Conservation (phyloP, 2,888 invertebrate genomes). For the Rambutsinella grinnellia region DNA sequence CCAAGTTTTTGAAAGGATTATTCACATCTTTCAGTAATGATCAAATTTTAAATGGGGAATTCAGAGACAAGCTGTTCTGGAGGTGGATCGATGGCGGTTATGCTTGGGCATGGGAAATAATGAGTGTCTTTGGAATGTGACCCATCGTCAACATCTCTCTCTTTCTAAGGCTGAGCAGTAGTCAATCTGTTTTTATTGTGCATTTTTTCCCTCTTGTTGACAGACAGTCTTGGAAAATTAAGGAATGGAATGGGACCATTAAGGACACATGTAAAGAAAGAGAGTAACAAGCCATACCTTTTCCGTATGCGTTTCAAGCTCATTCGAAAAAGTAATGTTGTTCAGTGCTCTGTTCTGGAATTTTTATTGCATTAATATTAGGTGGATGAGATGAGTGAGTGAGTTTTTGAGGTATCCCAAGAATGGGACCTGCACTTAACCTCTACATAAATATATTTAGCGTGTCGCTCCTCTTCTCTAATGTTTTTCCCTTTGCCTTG, state of each 20-base stretch:
- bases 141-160: constrained; percentile 31
- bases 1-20: not conserved
- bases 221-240: constrained; percentile 51
- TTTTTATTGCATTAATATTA: constrained; percentile 30
- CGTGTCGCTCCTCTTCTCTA: too few species aligned
- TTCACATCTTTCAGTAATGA: not conserved
- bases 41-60: not conserved
- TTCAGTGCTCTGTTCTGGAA: constrained; percentile 30
- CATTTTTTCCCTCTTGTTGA: constrained; percentile 32
- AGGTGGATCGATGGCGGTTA: constrained; percentile 28
- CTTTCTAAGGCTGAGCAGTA: not conserved
- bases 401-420: constrained; percentile 35
- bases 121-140: constrained; percentile 52
- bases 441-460: too few species aligned
- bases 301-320: too few species aligned
- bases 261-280: constrained; percentile 30
- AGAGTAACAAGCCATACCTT: constrained; percentile 6
- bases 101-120: constrained; percentile 48
- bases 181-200: constrained; percentile 24
- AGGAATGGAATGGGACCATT: constrained; percentile 48
- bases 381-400: not conserved
- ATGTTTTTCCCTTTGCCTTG: constrained; percentile 8
- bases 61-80: not conserved
- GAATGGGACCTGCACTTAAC: constrained; percentile 56
- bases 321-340: not conserved